Evolutionary conservation across 2,797 vertebrate species (phyloP), one percentile per base, ranked within the genome.

Genomic region (Buceros bicornis): DNA sequence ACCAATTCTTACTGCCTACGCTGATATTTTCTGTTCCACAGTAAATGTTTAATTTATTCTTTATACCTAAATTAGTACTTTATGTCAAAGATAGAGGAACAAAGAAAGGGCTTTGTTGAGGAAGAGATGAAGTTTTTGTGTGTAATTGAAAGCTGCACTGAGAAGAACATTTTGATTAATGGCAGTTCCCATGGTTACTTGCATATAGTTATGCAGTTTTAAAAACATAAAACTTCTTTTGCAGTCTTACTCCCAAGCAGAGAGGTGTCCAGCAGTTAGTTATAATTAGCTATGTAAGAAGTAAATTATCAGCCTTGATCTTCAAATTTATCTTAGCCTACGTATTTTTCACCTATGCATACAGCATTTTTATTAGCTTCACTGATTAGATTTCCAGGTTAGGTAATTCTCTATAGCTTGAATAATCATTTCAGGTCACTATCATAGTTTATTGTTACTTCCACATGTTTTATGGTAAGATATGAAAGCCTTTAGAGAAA

Each of bases 41-140:
- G 24, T 83, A 81, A 45, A 92, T 78, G 54, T 76, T 85, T 66
- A 58, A 66, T 70, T 88, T 53, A 81, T 54, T 92, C 79, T 96
- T 86, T 83, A 71, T 56, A 66, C 31, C 29, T 90, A 58, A 92
- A 81, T 96, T 81, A 95, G 66, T 94, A 93, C 74, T 94, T 94
- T 67, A 83, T 93, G n/a, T 88, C 72, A 83, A 83, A 93, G 65
- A 37, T 77, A 81, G 65, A 80, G 79, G 45, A 80, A 65, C 33
- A 85, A 91, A 87, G 78, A 71, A 76, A 48, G 33, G 33, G 48
- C 42, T 94, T 66, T 35, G 40, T 7, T 19, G 11, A 15, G 10
- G 11, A 37, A 54, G 13, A 4, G 3, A 22, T 83, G 54, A 94
- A 72, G 69, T 94, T 82, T 78, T 6, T 78, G 10, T 37, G n/a